Conservation (phyloP, 1,140 invertebrate genomes). For the Popillia japonica region DNA sequence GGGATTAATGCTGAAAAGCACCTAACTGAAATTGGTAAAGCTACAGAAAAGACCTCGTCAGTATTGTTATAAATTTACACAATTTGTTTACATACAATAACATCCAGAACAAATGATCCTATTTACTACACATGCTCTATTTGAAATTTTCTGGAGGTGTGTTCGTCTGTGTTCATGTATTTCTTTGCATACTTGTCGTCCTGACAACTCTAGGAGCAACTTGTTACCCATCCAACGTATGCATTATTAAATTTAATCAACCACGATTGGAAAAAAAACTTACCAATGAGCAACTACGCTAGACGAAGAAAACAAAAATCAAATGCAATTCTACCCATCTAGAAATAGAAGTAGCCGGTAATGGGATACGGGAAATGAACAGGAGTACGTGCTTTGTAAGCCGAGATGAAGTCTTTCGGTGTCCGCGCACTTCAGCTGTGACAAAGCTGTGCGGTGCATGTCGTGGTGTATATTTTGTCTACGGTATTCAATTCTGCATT, state of each 20-base stretch:
- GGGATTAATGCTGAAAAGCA: too few relatives aligned
- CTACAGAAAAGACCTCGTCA: too few relatives aligned
- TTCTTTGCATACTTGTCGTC: neutral
- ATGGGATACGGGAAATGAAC: slow-evolving; percentile 31
- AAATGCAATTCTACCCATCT: slow-evolving; percentile 27
- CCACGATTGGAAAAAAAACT: neutral
- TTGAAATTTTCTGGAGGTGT: neutral
- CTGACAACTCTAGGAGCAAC: neutral
- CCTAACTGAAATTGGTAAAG: too few relatives aligned
- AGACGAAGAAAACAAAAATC: slow-evolving; percentile 15
- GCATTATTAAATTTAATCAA: slow-evolving; percentile 20
- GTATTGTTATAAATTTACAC: too few relatives aligned
- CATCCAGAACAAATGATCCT: too few relatives aligned
- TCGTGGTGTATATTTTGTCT: slow-evolving; percentile 23
- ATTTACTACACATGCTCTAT: neutral
- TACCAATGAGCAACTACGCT: neutral
- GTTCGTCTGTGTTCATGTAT: neutral
- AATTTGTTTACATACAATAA: too few relatives aligned
- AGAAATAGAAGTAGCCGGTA: slow-evolving; percentile 11
- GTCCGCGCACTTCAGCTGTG: neutral
- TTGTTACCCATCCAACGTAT: neutral
- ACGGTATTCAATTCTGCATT: neutral
- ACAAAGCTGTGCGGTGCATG: neutral
- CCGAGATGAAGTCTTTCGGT: slow-evolving; percentile 16
- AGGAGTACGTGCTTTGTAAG: slow-evolving; percentile 21